Evolutionary conservation across 1,140 invertebrate genomes (phyloP).

Genomic region (Globodera ellingtonae): DNA sequence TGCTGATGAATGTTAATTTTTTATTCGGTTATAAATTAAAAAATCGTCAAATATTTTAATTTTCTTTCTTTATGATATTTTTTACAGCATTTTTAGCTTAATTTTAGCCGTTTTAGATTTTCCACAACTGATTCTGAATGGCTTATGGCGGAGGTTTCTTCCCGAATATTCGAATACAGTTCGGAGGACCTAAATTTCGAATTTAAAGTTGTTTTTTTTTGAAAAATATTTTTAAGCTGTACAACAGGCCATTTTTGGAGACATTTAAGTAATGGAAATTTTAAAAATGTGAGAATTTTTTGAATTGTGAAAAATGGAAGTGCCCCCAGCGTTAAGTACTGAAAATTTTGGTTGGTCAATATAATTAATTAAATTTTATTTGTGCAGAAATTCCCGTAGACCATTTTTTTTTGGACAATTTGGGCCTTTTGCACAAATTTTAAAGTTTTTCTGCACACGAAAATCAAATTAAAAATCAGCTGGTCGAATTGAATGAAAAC

Average conservation of each 20-base stretch:
- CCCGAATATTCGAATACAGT: slow-evolving; percentile 55
- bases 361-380: not conserved
- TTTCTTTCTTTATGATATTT: too few relatives aligned
- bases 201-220: not conserved
- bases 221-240: not conserved
- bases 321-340: too few relatives aligned
- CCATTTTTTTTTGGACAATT: not conserved
- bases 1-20: too few relatives aligned
- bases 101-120: slow-evolving; percentile 43
- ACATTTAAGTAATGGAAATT: too few relatives aligned
- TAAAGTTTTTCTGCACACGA: not conserved
- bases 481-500: not conserved
- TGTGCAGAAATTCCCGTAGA: not conserved
- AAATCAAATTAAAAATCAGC: not conserved
- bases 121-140: slow-evolving; percentile 53
- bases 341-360: too few relatives aligned
- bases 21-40: too few relatives aligned
- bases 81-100: not conserved
- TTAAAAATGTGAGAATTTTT: too few relatives aligned
- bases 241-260: too few relatives aligned
- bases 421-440: not conserved
- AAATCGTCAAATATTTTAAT: too few relatives aligned
- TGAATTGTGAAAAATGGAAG: too few relatives aligned
- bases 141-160: slow-evolving; percentile 52
- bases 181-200: slow-evolving; percentile 45